A percentile compares a stretch with the other conserved stretches of the same genome.
Conservation (phyloP, 2,113 vertebrate genomes). For the Tor tambroides region DNA sequence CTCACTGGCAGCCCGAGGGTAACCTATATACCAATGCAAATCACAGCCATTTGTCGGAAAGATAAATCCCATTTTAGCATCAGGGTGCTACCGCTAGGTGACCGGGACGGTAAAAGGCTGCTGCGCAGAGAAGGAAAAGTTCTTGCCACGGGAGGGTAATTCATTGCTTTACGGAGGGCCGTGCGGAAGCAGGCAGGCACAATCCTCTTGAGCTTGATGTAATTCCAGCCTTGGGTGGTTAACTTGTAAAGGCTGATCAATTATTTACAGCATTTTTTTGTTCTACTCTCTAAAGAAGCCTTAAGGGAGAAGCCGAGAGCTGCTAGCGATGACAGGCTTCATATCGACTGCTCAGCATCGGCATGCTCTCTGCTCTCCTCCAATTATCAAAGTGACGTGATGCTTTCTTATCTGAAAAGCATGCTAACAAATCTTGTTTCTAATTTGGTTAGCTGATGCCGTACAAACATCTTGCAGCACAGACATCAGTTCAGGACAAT, state of each 20-base stretch:
- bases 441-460: neutral
- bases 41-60: slow-evolving; percentile 69
- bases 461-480: neutral
- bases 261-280: slow-evolving; percentile 70
- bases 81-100: slow-evolving; percentile 62
- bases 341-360: slow-evolving; percentile 43
- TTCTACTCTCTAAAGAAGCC: slow-evolving; percentile 57
- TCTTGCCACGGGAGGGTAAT: slow-evolving; percentile 65
- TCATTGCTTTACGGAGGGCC: slow-evolving; percentile 55
- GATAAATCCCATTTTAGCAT: slow-evolving; percentile 61
- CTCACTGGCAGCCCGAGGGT: slow-evolving; percentile 69
- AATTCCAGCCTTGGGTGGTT: slow-evolving; percentile 70
- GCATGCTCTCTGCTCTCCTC: slow-evolving; percentile 39
- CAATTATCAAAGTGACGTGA: slow-evolving; percentile 6
- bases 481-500: neutral
- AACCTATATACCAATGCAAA: slow-evolving; percentile 74
- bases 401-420: slow-evolving; percentile 1
- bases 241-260: slow-evolving; percentile 68
- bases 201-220: slow-evolving; percentile 66
- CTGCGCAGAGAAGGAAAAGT: slow-evolving; percentile 55
- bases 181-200: slow-evolving; percentile 53
- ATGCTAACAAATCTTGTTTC: slow-evolving; percentile 16
- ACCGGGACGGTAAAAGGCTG: slow-evolving; percentile 59
- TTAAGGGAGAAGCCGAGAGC: slow-evolving; percentile 52
- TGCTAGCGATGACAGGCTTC: slow-evolving; percentile 51